Evolutionary conservation across 2,113 vertebrate genomes (phyloP).

Genomic region (Xyliphius kryptos): DNA sequence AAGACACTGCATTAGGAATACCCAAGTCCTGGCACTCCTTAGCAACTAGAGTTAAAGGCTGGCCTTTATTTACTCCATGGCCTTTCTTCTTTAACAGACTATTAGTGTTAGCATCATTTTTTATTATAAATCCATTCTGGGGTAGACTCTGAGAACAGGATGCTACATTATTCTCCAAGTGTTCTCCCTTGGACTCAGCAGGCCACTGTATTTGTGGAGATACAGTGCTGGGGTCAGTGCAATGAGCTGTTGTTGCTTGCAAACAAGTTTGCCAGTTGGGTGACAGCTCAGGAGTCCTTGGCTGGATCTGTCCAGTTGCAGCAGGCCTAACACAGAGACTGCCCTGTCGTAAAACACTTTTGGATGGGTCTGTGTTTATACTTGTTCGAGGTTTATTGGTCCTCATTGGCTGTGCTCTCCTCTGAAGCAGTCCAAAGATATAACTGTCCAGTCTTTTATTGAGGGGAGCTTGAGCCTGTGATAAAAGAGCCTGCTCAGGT

Average conservation of each 20-base stretch:
- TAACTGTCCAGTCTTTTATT: conserved; percentile 81
- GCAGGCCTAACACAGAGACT: conserved; percentile 72
- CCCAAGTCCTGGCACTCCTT: conserved; percentile 59
- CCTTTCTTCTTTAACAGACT: conserved; percentile 49
- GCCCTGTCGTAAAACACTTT: conserved; percentile 77
- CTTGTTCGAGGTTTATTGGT: conserved; percentile 85
- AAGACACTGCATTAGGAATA: conserved; percentile 36
- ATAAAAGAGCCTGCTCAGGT: conserved; percentile 46
- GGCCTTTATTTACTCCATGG: conserved; percentile 43
- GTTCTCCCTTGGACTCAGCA: conserved; percentile 60
- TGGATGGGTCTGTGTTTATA: conserved; percentile 76
- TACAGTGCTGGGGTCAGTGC: conserved; percentile 52
- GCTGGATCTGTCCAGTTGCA: conserved; percentile 44
- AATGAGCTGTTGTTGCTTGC: conserved; percentile 41
- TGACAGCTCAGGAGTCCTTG: conserved; percentile 58
- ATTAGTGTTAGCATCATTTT: conserved; percentile 35
- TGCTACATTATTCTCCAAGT: conserved; percentile 59
- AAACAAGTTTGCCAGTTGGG: conserved; percentile 54
- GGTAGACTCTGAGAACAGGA: conserved; percentile 27
- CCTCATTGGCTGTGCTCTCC: conserved; percentile 73
- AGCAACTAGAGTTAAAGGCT: conserved; percentile 28
- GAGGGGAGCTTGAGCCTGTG: conserved; percentile 56
- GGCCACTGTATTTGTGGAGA: conserved; percentile 65
- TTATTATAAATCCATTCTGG: conserved; percentile 22
- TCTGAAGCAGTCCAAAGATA: conserved; percentile 83